Evolutionary conservation across 2,888 invertebrate genomes (phyloP), one percentile per base, ranked within the genome.

Genomic region (Alitta virens): DNA sequence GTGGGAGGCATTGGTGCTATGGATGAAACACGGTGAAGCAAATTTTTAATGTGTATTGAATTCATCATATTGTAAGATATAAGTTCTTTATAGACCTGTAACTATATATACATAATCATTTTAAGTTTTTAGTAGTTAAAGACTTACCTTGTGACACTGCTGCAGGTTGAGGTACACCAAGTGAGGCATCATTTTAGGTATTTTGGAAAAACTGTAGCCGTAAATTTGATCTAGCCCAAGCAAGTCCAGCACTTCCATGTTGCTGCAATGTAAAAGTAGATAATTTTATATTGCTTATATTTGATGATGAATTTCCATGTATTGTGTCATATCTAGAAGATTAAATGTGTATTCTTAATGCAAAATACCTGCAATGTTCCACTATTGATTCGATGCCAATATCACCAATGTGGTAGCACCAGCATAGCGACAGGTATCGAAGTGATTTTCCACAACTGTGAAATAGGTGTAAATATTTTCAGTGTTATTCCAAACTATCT

Each of bases 391-490:
- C 68, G 18, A 73, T 56, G 14, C 74, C 75, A 2, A 42, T 64
- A 56, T 76, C 76, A 43, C 73, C 72, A 2, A 76, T 66, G 49
- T 69, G 63, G 72, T 73, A 76, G 56, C 76, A 76, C 76, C 76
- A 75, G 25, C 69, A 66, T 23, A 75, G 60, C 5, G 63, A 60
- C 42, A 76, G 60, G 12, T 67, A 56, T 38, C 53, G 54, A 56
- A 76, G 63, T 9, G 55, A 53, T 2, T 24, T 56, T n/a, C 75
- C 74, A 71, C 73, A 75, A 49, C 75, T 75, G 62, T 9, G 68
- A 60, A 16, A 54, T 21, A 23, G 33, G 33, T n/a, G 23, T 21
- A 52, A 3, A n/a, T 9, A 49, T 12, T 14, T 12, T 49, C n/a
- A n/a, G n/a, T n/a, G n/a, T n/a, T n/a, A n/a, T n/a, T n/a, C n/a